phyloP scores from a whole-genome alignment of 2,113 vertebrate species.

The Tympanuchus pallidicinctus region DNA sequence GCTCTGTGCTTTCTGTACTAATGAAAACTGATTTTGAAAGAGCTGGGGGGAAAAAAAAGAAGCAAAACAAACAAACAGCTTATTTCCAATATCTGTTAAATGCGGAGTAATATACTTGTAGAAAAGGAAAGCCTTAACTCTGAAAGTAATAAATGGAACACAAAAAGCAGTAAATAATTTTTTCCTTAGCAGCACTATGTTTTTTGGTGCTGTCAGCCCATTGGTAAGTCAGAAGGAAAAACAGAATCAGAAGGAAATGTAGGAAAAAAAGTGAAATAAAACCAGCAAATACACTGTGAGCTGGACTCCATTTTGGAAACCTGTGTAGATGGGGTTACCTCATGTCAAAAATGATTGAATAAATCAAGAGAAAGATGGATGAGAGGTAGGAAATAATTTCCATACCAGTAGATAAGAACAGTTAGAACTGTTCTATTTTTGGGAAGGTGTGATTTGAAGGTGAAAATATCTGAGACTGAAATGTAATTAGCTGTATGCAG shows the following conservation, averaged over 20 bases:
- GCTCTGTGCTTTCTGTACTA: neutral
- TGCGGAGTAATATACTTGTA: neutral
- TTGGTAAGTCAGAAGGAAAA: neutral
- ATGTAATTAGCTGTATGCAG: neutral
- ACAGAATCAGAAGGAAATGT: neutral
- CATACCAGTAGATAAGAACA: neutral
- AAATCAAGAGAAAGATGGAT: neutral
- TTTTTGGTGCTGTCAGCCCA: neutral
- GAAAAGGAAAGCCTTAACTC: neutral
- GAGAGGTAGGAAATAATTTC: neutral
- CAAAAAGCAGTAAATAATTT: neutral
- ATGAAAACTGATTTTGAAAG: neutral
- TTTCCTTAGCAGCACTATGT: neutral
- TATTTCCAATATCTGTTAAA: neutral
- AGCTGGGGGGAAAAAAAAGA: neutral
- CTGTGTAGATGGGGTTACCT: neutral
- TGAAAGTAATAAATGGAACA: neutral
- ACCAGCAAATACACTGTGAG: neutral
- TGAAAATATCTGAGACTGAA: neutral
- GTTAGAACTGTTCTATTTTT: neutral
- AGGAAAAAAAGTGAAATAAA: neutral
- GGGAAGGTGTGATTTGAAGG: neutral
- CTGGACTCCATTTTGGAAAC: neutral
- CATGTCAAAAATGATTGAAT: neutral
- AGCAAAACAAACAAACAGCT: neutral